Conservation (phyloP, 2,113 vertebrate genomes). For the Perca schrenkii region DNA sequence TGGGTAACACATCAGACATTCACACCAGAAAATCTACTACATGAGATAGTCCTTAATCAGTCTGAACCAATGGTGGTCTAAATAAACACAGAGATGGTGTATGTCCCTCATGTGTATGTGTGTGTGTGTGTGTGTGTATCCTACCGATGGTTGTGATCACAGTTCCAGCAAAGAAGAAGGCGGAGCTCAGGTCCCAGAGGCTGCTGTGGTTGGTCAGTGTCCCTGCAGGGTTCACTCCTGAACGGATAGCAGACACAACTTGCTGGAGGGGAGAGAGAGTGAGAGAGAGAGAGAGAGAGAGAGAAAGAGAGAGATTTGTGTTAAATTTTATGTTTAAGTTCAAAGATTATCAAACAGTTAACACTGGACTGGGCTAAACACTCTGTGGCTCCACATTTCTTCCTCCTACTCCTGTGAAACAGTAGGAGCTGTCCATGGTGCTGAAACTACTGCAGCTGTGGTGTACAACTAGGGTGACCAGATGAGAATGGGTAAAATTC, state of each 20-base stretch:
- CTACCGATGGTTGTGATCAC: slow-evolving; percentile 98
- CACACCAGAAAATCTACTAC: neutral
- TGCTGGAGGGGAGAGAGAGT: slow-evolving; percentile 82
- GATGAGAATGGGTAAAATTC: too few species aligned
- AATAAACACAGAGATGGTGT: too few species aligned
- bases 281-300: neutral
- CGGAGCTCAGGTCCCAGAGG: slow-evolving; percentile 97
- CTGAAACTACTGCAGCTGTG: slow-evolving; percentile 46
- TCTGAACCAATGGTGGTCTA: too few species aligned
- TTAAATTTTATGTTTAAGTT: too few species aligned
- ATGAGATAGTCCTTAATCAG: neutral
- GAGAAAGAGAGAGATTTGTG: too few species aligned
- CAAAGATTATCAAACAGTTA: too few species aligned
- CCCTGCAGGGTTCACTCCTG: slow-evolving; percentile 94
- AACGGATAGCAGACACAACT: slow-evolving; percentile 94
- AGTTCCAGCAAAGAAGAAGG: slow-evolving; percentile 98
- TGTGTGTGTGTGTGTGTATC: slow-evolving; percentile 33
- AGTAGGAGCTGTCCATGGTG: slow-evolving; percentile 72
- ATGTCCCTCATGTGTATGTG: too few species aligned
- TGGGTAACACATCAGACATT: neutral
- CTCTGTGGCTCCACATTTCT: neutral
- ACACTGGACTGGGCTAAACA: neutral
- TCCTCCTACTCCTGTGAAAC: neutral
- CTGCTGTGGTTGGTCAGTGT: slow-evolving; percentile 92
- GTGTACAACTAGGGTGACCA: neutral